A percentile compares a stretch with the other conserved stretches of the same genome.
phyloP scores from a whole-genome alignment of 2,113 vertebrate genomes.

The Hucho hucho region DNA sequence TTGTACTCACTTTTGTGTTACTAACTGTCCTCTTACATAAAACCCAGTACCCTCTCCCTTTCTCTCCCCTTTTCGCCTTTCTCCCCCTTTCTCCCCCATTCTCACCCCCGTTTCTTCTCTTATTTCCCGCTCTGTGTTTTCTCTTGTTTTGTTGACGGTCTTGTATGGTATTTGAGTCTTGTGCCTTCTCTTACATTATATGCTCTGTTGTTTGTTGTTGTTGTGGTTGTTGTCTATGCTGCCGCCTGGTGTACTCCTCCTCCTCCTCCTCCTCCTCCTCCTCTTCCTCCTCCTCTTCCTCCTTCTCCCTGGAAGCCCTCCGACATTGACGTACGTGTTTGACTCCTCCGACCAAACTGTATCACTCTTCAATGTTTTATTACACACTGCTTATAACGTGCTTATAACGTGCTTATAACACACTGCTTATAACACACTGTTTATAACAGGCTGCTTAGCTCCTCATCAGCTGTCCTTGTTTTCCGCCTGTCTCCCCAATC shows the following conservation, averaged over 20 bases:
- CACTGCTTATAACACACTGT: background rate
- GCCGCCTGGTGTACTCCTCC: slow-evolving; percentile 73
- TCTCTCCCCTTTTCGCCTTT: slow-evolving; percentile 28
- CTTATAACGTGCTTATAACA: slow-evolving; percentile 35
- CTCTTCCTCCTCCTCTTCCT: slow-evolving; percentile 48
- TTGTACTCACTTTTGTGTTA: slow-evolving; percentile 33
- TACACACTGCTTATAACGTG: too few species aligned
- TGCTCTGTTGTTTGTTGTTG: slow-evolving; percentile 64
- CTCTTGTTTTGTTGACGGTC: slow-evolving; percentile 58
- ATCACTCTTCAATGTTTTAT: slow-evolving; percentile 54
- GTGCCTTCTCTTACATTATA: slow-evolving; percentile 77
- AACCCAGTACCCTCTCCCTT: slow-evolving; percentile 8
- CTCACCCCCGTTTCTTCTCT: slow-evolving; percentile 36
- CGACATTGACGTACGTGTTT: slow-evolving; percentile 80
- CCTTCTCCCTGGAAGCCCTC: slow-evolving; percentile 74
- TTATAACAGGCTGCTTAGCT: slow-evolving; percentile 35
- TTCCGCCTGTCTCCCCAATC: slow-evolving; percentile 6
- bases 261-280: slow-evolving; percentile 46
- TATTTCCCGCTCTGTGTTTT: background rate
- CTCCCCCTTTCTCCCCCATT: slow-evolving; percentile 20
- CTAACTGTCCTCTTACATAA: slow-evolving; percentile 21
- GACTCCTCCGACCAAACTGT: slow-evolving; percentile 63
- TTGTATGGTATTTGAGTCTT: slow-evolving; percentile 62
- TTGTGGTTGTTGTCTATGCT: slow-evolving; percentile 59
- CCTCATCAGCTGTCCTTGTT: slow-evolving; percentile 60